Evolutionary conservation across 2,888 invertebrate species (phyloP).

Genomic region (Adelognathus sp.): DNA sequence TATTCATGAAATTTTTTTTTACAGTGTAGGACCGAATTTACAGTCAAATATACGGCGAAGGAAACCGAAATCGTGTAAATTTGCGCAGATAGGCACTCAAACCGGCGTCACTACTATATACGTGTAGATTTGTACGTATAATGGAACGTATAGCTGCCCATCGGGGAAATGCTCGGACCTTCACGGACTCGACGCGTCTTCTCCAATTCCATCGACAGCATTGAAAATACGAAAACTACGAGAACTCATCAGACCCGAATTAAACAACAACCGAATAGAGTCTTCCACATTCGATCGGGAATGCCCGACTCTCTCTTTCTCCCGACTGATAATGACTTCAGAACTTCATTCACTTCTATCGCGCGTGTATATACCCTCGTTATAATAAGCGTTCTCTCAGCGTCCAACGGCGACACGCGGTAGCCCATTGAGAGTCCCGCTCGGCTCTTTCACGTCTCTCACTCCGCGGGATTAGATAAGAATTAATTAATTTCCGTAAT

Average conservation of each 20-base stretch:
- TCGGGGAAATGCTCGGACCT: no score
- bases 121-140: no score
- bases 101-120: no score
- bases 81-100: no score
- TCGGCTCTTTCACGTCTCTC: not conserved
- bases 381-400: conserved; percentile 7
- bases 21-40: no score
- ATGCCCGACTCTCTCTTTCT: not conserved
- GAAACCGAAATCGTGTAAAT: no score
- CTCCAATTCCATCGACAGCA: not conserved
- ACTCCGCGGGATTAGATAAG: conserved; percentile 42
- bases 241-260: not conserved
- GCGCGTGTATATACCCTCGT: not conserved
- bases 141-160: no score
- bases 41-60: no score
- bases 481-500: conserved; percentile 48
- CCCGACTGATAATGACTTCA: not conserved
- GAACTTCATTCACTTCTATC: not conserved
- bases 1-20: no score
- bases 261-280: not conserved
- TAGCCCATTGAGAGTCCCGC: not conserved
- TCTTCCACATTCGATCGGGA: not conserved
- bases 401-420: not conserved
- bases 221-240: not conserved
- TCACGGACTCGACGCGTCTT: not conserved